Evolutionary conservation across 2,888 invertebrate genomes (phyloP), one percentile per base, ranked within the genome.

Genomic region (Euproctis similis): DNA sequence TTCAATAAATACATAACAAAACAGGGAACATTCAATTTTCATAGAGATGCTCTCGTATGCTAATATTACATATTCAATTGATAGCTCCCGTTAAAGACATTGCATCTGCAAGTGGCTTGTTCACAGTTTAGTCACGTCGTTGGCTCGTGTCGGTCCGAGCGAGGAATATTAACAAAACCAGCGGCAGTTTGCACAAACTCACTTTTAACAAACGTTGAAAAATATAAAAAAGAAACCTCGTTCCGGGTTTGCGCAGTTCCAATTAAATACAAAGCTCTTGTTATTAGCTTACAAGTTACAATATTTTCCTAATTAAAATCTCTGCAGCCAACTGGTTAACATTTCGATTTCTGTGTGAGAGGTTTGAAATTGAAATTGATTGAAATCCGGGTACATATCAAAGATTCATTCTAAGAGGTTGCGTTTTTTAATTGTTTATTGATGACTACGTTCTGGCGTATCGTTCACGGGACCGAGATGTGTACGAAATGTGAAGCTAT

Each of bases 81-180:
- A 75, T 72, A 59, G 53, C 41, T 39, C 51, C 71, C 69, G 70
- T 74, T 73, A 74, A 72, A 71, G 73, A 73, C 74, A 68, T 63
- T 64, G 70, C 71, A 66, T 63, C 47, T 57, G 60, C 36, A 44
- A 51, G 51, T 46, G 39, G 39, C 25, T 26, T 30, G 44, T 45
- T 39, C 22, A 20, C 6, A 57, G 43, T 48, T 57, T 9, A 8
- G 26, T 41, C 59, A 58, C 58, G 60, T 61, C 41, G 44, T 36
- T 31, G 30, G 43, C 43, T 54, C 58, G 59, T 52, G 58, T 54
- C 44, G 52, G 52, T 37, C 36, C 42, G 46, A 49, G 62, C 55
- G 39, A 55, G 55, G 69, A 67, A 71, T 70, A 70, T 65, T 69
- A 68, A 68, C 63, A 62, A 53, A 26, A n/a, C 41, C 26, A 31